Evolutionary conservation across 2,113 vertebrate species (phyloP).

Genomic region (Puma concolor): DNA sequence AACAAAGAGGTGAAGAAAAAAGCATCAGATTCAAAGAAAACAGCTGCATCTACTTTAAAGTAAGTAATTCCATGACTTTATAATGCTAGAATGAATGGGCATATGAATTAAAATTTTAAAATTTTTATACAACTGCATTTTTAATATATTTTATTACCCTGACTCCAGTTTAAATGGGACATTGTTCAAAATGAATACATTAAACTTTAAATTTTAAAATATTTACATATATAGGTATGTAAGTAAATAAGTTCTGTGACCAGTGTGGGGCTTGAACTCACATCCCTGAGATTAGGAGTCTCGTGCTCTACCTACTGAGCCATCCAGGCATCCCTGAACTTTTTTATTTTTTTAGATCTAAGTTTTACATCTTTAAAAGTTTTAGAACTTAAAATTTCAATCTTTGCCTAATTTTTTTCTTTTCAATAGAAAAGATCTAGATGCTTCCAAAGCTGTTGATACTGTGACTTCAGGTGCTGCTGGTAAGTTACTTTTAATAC

Average conservation of each 20-base stretch:
- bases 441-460: slow-evolving; percentile 62
- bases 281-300: not conserved
- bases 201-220: not conserved
- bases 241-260: not conserved
- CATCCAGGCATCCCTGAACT: not conserved
- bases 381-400: slow-evolving; percentile 44
- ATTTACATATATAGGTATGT: too few relatives aligned
- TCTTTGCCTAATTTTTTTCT: not conserved
- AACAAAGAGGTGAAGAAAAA: slow-evolving; percentile 80
- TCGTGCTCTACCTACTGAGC: not conserved
- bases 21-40: slow-evolving; percentile 70
- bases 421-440: slow-evolving; percentile 77
- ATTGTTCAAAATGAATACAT: not conserved
- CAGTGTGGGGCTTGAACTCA: not conserved
- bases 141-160: not conserved
- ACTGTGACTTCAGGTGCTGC: not conserved
- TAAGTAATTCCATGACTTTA: slow-evolving; percentile 60
- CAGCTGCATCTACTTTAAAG: slow-evolving; percentile 67
- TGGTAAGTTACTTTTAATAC: slow-evolving; percentile 74
- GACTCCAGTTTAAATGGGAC: not conserved
- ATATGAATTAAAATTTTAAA: not conserved
- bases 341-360: not conserved
- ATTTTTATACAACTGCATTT: slow-evolving; percentile 1
- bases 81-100: slow-evolving; percentile 11
- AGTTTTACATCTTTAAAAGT: slow-evolving; percentile 27